Percentiles rank a stretch among this genome's conserved stretches.
These are phyloP conservation scores for Chirona hameri DNA, from an alignment of 2,888 invertebrate genomes.

Conservation along the genomic window DNA sequence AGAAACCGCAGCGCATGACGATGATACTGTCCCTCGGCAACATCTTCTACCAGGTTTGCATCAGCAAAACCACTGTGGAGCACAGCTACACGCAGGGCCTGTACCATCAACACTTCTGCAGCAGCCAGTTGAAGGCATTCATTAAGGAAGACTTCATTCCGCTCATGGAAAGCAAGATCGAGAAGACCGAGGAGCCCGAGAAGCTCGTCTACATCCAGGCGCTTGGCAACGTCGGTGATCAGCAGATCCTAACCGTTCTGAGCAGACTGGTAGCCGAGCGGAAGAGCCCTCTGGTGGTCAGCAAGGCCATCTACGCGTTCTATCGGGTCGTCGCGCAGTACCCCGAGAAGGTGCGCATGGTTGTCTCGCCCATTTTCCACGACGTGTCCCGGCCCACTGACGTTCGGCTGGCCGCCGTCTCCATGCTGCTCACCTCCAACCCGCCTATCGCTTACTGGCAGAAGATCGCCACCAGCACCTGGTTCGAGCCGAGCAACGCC, in stretches of 20 bases:
- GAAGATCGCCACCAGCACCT: constrained; percentile 46
- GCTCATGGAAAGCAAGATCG: not conserved
- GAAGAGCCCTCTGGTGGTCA: constrained; percentile 39
- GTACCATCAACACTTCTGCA: not conserved
- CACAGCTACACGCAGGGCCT: not conserved
- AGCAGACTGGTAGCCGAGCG: constrained; percentile 42
- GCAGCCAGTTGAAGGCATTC: not conserved
- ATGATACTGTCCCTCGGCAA: not conserved
- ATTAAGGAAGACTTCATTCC: not conserved
- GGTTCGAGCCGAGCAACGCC: constrained; percentile 44
- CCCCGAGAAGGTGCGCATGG: constrained; percentile 36
- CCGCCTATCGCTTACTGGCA: constrained; percentile 45
- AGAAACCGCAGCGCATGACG: not conserved
- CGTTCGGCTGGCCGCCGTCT: constrained; percentile 46
- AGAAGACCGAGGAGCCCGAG: constrained; percentile 27
- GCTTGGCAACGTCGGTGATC: constrained; percentile 46
- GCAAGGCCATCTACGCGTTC: constrained; percentile 46
- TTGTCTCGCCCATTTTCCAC: constrained; percentile 33
- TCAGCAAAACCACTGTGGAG: not conserved
- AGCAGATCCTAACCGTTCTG: constrained; percentile 43
- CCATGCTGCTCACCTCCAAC: constrained; percentile 42
- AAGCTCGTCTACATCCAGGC: constrained; percentile 43
- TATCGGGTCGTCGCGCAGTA: constrained; percentile 41
- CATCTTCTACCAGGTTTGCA: constrained; percentile 3
- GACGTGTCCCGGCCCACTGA: constrained; percentile 38